Evolutionary conservation across 2,113 vertebrate genomes (phyloP).

Genomic region (Indicator maculatus): DNA sequence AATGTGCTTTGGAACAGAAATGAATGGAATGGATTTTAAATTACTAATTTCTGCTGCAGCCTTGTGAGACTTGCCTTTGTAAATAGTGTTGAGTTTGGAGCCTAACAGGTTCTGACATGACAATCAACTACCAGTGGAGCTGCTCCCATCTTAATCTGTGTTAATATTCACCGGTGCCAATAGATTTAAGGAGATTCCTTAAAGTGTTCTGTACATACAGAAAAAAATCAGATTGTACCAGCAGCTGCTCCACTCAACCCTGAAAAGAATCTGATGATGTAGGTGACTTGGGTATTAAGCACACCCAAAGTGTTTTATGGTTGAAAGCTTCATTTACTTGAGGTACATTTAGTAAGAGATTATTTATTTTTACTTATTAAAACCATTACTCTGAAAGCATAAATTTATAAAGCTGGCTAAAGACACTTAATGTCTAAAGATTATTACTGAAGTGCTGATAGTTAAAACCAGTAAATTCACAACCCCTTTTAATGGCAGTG

Average conservation of each 20-base stretch:
- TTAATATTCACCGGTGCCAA: not conserved
- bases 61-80: not conserved
- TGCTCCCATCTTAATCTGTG: not conserved
- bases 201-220: not conserved
- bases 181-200: not conserved
- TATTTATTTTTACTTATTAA: constrained; percentile 46
- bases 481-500: not conserved
- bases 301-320: not conserved
- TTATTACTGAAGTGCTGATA: not conserved
- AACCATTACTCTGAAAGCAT: not conserved
- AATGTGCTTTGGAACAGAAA: not conserved
- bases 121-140: not conserved
- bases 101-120: not conserved
- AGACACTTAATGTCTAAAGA: not conserved
- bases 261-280: not conserved
- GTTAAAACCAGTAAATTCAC: not conserved
- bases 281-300: not conserved
- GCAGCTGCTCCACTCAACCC: not conserved
- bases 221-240: not conserved
- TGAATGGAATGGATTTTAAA: constrained; percentile 51
- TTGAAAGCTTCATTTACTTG: not conserved
- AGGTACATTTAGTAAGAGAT: constrained; percentile 39
- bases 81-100: not conserved
- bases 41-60: not conserved
- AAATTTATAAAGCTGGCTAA: constrained; percentile 9